Conservation (phyloP, 35 echinoderm and acorn worm genomes). For the Diadema setosum region DNA sequence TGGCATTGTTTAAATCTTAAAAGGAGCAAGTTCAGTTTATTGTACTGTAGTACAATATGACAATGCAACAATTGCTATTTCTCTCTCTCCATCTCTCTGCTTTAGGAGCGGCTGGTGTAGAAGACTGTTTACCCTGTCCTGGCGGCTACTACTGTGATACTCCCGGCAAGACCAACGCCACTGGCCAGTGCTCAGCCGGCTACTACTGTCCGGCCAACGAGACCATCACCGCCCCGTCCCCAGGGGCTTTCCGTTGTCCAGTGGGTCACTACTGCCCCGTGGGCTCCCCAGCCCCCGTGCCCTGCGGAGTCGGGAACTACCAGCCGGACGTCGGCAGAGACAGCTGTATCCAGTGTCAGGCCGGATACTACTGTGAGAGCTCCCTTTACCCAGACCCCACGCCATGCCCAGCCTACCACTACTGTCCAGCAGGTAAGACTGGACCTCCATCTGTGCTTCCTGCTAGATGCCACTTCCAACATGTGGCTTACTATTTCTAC, state of each 20-base stretch:
- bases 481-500: too few species aligned
- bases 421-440: slow-evolving; percentile 85
- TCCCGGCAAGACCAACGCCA: slow-evolving; percentile 68
- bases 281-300: slow-evolving; percentile 61
- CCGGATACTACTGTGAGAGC: slow-evolving; percentile 95
- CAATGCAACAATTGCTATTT: too few species aligned
- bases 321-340: slow-evolving; percentile 75
- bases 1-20: too few species aligned
- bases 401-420: slow-evolving; percentile 85
- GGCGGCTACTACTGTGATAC: slow-evolving; percentile 91
- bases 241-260: slow-evolving; percentile 59
- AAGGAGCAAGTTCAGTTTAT: too few species aligned
- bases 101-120: slow-evolving; percentile 58
- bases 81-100: too few species aligned
- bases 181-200: slow-evolving; percentile 63
- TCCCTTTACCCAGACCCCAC: slow-evolving; percentile 85
- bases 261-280: slow-evolving; percentile 87
- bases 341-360: slow-evolving; percentile 84
- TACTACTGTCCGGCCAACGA: slow-evolving; percentile 94
- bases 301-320: slow-evolving; percentile 86
- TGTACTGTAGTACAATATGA: too few species aligned
- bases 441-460: too few species aligned
- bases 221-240: slow-evolving; percentile 66
- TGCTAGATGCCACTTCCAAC: too few species aligned
- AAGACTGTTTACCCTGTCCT: slow-evolving; percentile 82